A percentile compares a stretch with the other conserved stretches of the same genome.
Conservation (phyloP, 2,797 vertebrate genomes). For the Sylvia borin region DNA sequence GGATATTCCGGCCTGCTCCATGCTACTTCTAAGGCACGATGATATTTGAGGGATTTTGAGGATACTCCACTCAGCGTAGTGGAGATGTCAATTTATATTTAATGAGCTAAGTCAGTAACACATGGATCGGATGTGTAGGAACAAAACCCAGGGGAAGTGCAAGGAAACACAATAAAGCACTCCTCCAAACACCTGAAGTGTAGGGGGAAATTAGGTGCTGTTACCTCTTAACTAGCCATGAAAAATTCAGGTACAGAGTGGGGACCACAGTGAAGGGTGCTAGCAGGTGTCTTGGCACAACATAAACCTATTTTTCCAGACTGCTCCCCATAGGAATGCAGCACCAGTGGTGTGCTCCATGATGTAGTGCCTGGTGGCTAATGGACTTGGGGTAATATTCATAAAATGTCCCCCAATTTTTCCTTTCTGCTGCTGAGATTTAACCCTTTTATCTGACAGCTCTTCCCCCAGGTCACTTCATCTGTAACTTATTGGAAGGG, state of each 20-base stretch:
- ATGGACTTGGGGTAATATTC: neutral
- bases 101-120: constrained; percentile 36
- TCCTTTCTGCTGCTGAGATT: neutral
- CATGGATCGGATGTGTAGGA: constrained; percentile 20
- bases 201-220: constrained; percentile 13
- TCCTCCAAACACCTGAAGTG: constrained; percentile 14
- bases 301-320: neutral
- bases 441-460: neutral
- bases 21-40: neutral
- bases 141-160: constrained; percentile 33
- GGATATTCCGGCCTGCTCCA: neutral
- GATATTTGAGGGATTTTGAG: constrained; percentile 40
- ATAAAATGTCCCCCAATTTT: neutral
- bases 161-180: constrained; percentile 9
- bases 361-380: neutral
- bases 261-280: neutral
- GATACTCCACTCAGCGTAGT: neutral
- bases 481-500: neutral
- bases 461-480: neutral
- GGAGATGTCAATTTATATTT: constrained; percentile 29
- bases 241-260: neutral
- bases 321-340: neutral
- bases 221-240: constrained; percentile 57
- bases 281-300: neutral
- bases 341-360: neutral